Percentiles rank a stretch among this genome's conserved stretches.
Evolutionary conservation across 2,888 invertebrate genomes (phyloP).

Genomic region (Cerastoderma edule): DNA sequence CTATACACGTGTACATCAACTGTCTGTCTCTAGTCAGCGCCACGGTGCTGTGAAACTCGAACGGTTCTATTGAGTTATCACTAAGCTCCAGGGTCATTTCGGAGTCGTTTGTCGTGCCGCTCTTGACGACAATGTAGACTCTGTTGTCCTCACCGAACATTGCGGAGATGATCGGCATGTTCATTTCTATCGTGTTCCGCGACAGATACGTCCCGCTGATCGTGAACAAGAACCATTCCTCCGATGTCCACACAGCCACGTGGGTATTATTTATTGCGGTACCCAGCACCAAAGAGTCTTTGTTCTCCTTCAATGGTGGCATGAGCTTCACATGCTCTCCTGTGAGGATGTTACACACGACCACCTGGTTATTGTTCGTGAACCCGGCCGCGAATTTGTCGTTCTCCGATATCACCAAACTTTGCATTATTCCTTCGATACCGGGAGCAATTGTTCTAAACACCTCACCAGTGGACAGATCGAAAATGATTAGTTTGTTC

Average conservation of each 20-base stretch:
- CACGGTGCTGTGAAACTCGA: constrained; percentile 83
- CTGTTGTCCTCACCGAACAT: constrained; percentile 67
- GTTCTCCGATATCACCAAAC: constrained; percentile 95
- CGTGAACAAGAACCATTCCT: constrained; percentile 77
- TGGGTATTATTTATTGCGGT: constrained; percentile 78
- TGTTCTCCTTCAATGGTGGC: constrained; percentile 90
- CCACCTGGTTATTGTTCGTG: constrained; percentile 97
- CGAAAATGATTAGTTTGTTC: constrained; percentile 97
- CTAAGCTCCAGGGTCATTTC: constrained; percentile 81
- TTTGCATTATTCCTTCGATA: constrained; percentile 96
- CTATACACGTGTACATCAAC: constrained; percentile 81
- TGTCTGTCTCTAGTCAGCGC: constrained; percentile 74
- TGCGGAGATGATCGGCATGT: constrained; percentile 73
- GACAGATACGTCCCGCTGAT: constrained; percentile 72
- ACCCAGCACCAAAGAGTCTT: constrained; percentile 76
- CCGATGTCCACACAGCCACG: constrained; percentile 78
- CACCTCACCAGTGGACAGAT: constrained; percentile 96
- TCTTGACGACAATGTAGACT: constrained; percentile 74
- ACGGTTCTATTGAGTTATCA: constrained; percentile 76
- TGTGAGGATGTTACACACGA: constrained; percentile 95
- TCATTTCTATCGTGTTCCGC: constrained; percentile 69
- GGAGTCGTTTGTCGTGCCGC: constrained; percentile 73
- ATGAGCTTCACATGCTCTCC: constrained; percentile 95
- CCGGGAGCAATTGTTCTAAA: constrained; percentile 94
- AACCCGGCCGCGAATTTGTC: constrained; percentile 98